These are phyloP conservation scores for Belgica antarctica DNA, from an alignment of 2,888 invertebrate species.

Conservation along the genomic window DNA sequence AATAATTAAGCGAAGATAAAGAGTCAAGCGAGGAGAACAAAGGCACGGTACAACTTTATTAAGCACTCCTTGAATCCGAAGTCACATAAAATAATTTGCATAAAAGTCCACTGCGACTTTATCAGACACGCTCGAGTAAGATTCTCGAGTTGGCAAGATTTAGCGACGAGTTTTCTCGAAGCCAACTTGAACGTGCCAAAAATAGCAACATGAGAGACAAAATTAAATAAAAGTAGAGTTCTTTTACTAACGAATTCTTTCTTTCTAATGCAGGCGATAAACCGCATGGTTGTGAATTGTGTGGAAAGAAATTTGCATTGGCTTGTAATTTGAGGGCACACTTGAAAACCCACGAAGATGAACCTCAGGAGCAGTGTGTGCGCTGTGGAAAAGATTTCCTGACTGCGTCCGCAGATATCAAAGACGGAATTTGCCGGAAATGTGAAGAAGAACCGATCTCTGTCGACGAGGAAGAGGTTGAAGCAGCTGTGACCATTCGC, in stretches of 20 bases:
- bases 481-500: conserved; percentile 19
- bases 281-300: conserved; percentile 68
- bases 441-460: conserved; percentile 48
- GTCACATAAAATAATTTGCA: conserved; percentile 38
- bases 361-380: conserved; percentile 62
- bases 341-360: conserved; percentile 66
- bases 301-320: conserved; percentile 69
- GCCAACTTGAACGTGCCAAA: conserved; percentile 27
- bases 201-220: conserved; percentile 27
- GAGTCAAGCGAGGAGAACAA: not conserved
- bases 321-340: conserved; percentile 72
- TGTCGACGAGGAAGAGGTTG: conserved; percentile 32
- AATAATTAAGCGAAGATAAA: conserved; percentile 40
- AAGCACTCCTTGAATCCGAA: conserved; percentile 15
- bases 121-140: no score
- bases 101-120: no score
- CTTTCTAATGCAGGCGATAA: conserved; percentile 63
- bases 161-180: conserved; percentile 10
- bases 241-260: conserved; percentile 15
- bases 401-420: conserved; percentile 50
- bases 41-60: conserved; percentile 42
- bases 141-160: conserved; percentile 4
- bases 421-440: conserved; percentile 53
- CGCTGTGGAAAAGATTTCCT: conserved; percentile 60
- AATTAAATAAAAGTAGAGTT: conserved; percentile 26